Conservation (phyloP, 2,888 invertebrate species). For the Spisula solida region DNA sequence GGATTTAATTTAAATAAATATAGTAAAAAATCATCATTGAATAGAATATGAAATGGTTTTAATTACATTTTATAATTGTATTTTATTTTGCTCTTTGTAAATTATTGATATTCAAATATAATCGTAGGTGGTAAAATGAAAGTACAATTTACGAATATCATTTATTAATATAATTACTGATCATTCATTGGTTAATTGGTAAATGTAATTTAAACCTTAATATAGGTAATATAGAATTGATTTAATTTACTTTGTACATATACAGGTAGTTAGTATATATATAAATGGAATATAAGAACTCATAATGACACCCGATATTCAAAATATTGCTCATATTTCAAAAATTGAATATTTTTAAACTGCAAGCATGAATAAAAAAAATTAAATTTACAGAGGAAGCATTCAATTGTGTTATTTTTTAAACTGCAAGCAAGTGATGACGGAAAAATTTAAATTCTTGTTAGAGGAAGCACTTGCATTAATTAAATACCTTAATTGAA, state of each 20-base stretch:
- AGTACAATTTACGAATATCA: not conserved
- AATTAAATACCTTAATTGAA: not conserved
- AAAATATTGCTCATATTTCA: not conserved
- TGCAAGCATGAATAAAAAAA: not conserved
- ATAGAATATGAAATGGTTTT: not conserved
- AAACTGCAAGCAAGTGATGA: too few species aligned
- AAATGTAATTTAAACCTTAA: slow-evolving; percentile 1
- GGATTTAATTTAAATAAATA: not conserved
- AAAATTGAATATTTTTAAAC: not conserved
- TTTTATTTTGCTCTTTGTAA: not conserved
- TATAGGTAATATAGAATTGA: not conserved
- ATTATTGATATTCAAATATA: not conserved
- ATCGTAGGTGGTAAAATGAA: not conserved
- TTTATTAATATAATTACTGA: not conserved
- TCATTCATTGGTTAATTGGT: slow-evolving; percentile 18
- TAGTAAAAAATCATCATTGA: not conserved
- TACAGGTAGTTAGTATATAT: not conserved
- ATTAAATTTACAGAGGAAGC: too few species aligned
- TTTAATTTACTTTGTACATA: not conserved
- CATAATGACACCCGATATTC: not conserved
- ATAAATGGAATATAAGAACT: not conserved
- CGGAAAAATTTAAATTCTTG: not conserved
- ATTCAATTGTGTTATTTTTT: too few species aligned
- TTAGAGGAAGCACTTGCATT: not conserved
- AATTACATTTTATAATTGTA: not conserved